These are phyloP conservation scores for Erannis defoliaria DNA, from an alignment of 2,888 invertebrate genomes.

Conservation along the genomic window DNA sequence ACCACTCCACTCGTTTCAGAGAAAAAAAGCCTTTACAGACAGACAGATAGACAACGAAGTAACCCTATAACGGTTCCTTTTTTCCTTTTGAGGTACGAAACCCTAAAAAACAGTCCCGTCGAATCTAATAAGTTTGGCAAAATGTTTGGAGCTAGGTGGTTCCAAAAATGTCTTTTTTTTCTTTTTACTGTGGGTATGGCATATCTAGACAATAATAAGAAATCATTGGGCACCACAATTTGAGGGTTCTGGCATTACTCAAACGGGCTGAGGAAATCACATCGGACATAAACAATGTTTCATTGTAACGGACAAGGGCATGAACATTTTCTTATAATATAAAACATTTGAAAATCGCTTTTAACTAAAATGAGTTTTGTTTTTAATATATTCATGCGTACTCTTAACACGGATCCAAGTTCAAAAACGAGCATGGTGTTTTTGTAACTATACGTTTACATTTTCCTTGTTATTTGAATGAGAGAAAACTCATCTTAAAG, in stretches of 20 bases:
- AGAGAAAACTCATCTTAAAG: too few species aligned
- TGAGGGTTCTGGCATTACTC: constrained; percentile 9
- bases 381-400: neutral
- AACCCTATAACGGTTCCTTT: too few species aligned
- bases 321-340: neutral
- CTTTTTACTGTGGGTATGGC: neutral
- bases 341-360: neutral
- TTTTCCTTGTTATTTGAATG: too few species aligned
- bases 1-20: too few species aligned
- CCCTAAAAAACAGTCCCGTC: too few species aligned
- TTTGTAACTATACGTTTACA: too few species aligned
- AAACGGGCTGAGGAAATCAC: constrained; percentile 12
- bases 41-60: too few species aligned
- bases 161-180: too few species aligned
- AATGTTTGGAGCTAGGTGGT: neutral
- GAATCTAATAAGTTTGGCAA: too few species aligned
- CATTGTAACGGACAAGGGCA: constrained; percentile 8
- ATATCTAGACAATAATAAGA: neutral
- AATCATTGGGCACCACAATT: neutral
- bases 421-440: too few species aligned
- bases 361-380: neutral
- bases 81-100: too few species aligned
- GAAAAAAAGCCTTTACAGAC: too few species aligned
- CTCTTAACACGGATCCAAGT: neutral
- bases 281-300: constrained; percentile 13